phyloP scores from a whole-genome alignment of 2,113 vertebrate genomes.

The Urocolius indicus region DNA sequence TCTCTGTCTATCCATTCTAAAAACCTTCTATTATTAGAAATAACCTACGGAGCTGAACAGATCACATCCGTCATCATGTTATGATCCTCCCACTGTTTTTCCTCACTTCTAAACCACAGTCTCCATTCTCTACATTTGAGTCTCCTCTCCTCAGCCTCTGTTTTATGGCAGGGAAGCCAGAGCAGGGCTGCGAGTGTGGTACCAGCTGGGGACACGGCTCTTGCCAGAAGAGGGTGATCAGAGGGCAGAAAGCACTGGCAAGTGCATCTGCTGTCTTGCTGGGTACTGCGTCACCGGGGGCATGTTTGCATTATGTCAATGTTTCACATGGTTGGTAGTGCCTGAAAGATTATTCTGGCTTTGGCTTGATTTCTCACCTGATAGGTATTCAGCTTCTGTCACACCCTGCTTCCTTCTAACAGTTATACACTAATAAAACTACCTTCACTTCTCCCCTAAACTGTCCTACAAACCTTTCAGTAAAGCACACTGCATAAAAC shows the following conservation, averaged over 20 bases:
- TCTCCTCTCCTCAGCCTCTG: not conserved
- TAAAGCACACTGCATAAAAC: not conserved
- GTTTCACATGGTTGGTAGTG: not conserved
- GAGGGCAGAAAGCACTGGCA: conserved; percentile 9
- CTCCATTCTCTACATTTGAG: not conserved
- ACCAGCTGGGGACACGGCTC: not conserved
- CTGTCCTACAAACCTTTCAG: not conserved
- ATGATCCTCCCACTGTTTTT: conserved; percentile 48
- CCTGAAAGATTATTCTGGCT: not conserved
- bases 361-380: conserved; percentile 29
- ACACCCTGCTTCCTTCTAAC: not conserved
- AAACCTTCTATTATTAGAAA: conserved; percentile 61
- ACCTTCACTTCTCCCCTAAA: not conserved
- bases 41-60: conserved; percentile 34
- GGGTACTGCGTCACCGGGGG: not conserved
- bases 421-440: not conserved
- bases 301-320: not conserved
- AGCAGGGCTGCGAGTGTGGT: accelerated
- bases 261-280: not conserved
- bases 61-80: conserved; percentile 25
- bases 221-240: not conserved
- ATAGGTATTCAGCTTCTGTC: not conserved
- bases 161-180: not conserved
- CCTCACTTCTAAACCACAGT: conserved; percentile 4
- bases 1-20: conserved; percentile 41